Percentiles rank a stretch among this genome's conserved stretches.
phyloP scores from a whole-genome alignment of 1,140 invertebrate species.

The Drosophila kanapiae region DNA sequence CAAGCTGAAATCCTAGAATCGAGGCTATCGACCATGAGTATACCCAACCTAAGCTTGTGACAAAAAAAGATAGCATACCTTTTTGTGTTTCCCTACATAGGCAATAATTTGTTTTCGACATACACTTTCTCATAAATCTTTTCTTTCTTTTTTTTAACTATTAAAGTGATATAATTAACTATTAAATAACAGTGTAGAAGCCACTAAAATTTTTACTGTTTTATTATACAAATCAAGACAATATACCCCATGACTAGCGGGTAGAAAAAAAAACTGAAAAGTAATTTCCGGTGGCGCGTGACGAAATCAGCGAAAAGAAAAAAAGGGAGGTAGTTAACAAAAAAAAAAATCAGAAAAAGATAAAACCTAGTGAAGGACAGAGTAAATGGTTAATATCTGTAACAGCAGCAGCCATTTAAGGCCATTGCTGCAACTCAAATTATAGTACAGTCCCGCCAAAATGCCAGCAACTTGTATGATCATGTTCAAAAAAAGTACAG shows the following conservation, averaged over 20 bases:
- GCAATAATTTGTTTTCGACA: too few relatives aligned
- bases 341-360: conserved; percentile 1
- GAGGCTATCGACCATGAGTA: not conserved
- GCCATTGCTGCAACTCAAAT: not conserved
- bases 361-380: conserved; percentile 2
- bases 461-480: not conserved
- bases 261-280: conserved; percentile 37
- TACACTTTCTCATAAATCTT: not conserved
- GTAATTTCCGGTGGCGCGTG: conserved; percentile 64
- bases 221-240: not conserved
- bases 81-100: too few relatives aligned
- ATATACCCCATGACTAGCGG: not conserved
- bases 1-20: not conserved
- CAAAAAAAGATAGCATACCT: not conserved
- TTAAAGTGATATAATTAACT: not conserved
- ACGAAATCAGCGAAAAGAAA: conserved; percentile 30
- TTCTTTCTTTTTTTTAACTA: not conserved
- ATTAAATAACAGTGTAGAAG: not conserved
- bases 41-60: not conserved
- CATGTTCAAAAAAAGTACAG: not conserved
- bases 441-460: conserved; percentile 15
- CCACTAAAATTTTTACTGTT: not conserved
- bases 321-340: conserved; percentile 2
- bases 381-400: conserved; percentile 30
- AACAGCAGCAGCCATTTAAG: conserved; percentile 8